Evolutionary conservation across 2,888 invertebrate genomes (phyloP).

Genomic region (Ashinkailepas kermadecensis): DNA sequence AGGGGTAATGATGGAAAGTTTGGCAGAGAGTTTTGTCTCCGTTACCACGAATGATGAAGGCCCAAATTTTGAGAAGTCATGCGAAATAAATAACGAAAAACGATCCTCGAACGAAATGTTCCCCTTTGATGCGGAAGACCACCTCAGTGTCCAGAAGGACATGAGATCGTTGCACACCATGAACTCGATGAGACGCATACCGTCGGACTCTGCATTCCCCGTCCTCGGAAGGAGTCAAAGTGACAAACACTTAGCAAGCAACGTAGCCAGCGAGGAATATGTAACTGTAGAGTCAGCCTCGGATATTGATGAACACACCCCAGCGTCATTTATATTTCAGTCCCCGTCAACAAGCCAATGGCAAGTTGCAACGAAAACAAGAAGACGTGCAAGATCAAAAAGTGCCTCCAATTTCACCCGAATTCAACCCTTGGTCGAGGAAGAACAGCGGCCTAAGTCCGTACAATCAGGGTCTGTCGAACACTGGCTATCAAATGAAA

Average conservation of each 20-base stretch:
- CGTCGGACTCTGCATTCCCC: not conserved
- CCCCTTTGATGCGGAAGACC: no score
- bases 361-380: not conserved
- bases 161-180: not conserved
- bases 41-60: not conserved
- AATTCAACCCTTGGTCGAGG: not conserved
- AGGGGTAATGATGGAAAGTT: not conserved
- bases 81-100: not conserved
- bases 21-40: not conserved
- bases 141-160: not conserved
- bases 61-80: not conserved
- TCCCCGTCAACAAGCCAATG: not conserved
- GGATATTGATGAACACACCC: not conserved
- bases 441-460: not conserved
- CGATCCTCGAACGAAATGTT: no score
- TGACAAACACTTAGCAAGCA: not conserved
- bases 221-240: not conserved
- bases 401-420: not conserved
- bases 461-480: not conserved
- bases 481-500: not conserved
- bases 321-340: not conserved
- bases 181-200: not conserved
- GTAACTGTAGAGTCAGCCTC: not conserved
- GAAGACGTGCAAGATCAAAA: not conserved
- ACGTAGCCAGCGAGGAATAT: not conserved